Conservation (phyloP, 2,888 invertebrate species). For the Lamellibrachia satsuma region DNA sequence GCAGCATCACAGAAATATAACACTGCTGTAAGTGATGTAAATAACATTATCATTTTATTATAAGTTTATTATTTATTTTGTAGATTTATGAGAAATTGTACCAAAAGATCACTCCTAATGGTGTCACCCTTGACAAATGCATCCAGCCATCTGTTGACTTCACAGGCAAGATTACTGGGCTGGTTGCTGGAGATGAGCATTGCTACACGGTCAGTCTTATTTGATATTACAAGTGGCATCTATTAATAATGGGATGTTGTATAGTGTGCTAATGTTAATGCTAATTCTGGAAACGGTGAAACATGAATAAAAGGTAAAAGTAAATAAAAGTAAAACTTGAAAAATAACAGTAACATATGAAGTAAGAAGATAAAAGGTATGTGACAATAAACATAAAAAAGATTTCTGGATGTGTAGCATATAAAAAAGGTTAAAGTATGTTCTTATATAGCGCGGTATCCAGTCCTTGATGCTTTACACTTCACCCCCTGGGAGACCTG, state of each 20-base stretch:
- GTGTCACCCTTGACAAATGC: constrained; percentile 43
- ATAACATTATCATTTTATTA: not conserved
- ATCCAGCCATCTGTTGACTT: constrained; percentile 43
- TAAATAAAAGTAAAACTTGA: too few species aligned
- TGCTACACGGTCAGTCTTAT: constrained; percentile 30
- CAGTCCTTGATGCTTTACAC: too few species aligned
- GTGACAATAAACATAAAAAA: not conserved
- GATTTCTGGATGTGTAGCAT: too few species aligned
- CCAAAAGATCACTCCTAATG: constrained; percentile 39
- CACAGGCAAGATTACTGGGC: constrained; percentile 41
- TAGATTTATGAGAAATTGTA: constrained; percentile 41
- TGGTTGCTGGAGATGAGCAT: constrained; percentile 41
- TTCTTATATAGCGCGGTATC: too few species aligned
- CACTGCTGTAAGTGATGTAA: not conserved
- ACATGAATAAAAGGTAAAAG: too few species aligned
- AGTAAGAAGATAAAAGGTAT: not conserved
- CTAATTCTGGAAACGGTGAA: too few species aligned
- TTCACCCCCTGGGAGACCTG: too few species aligned
- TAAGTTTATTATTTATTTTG: not conserved
- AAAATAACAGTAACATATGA: not conserved
- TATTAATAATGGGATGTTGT: too few species aligned
- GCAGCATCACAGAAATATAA: not conserved
- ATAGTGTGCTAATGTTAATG: too few species aligned
- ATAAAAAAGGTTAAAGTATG: too few species aligned
- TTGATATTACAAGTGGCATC: too few species aligned